Conservation (phyloP, 2,797 vertebrate genomes). For the Hybognathus amarus region DNA sequence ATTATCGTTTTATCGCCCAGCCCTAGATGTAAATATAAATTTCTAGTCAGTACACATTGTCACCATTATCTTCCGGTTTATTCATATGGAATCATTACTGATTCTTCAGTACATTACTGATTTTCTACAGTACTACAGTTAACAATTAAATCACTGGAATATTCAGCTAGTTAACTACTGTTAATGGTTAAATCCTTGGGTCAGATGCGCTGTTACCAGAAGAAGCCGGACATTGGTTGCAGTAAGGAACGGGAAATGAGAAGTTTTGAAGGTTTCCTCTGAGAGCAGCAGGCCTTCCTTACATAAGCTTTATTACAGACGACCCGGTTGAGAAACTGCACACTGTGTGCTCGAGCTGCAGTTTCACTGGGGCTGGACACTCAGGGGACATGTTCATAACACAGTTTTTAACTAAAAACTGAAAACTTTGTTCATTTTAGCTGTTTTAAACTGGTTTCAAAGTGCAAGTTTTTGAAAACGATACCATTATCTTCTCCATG, state of each 20-base stretch:
- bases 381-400: background rate
- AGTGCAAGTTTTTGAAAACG: too few species aligned
- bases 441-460: too few species aligned
- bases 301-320: background rate
- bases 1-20: too few species aligned
- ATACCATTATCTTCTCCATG: background rate
- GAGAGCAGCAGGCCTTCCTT: slow-evolving; percentile 13
- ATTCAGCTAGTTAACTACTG: background rate
- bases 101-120: background rate
- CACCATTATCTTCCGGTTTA: background rate
- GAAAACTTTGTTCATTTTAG: too few species aligned
- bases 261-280: background rate
- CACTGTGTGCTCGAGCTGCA: background rate
- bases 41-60: background rate
- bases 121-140: background rate
- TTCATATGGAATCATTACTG: background rate
- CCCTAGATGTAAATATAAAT: too few species aligned
- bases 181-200: slow-evolving; percentile 1
- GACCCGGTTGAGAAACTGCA: background rate
- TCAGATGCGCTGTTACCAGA: background rate
- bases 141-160: background rate
- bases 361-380: background rate
- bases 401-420: background rate
- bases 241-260: background rate
- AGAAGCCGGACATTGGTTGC: background rate